Evolutionary conservation across 1,140 invertebrate species (phyloP), one percentile per base, ranked within the genome.

Genomic region (Ylistrum balloti): DNA sequence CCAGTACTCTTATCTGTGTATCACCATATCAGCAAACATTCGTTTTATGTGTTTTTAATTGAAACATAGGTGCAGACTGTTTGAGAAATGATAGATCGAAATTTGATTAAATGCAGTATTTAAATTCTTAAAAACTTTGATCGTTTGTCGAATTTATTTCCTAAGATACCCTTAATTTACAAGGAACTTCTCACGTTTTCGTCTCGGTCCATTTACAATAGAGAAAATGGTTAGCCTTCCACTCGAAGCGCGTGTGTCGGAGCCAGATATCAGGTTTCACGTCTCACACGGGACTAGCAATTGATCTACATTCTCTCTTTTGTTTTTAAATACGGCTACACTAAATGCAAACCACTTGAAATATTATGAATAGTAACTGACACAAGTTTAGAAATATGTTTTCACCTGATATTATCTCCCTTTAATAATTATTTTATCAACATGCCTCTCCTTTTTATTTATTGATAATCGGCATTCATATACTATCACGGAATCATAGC

Each of bases 21-120:
- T 74, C 56, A 74, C 56, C 56, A n/a, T 74, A 74, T 74, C 56
- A 74, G 56, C 56, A 74, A 74, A 74, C 56, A 74, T 74, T 74
- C 56, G 56, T 74, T 74, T 74, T 74, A 74, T 74, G 56, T 74
- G 56, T 74, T 74, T 74, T 74, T 74, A 74, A 74, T 74, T 74
- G 56, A 74, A 74, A 28, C 56, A 74, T 74, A 74, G 56, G 56
- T 74, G 22, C 56, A 74, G 22, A n/a, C 56, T 74, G 56, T 74
- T 74, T 74, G 56, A 74, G 56, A 74, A 74, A 74, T 74, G 56
- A 28, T 74, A 11, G 0, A 74, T 74, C 56, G 56, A 74, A 74
- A 74, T 28, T 74, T 74, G 56, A 74, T 74, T 28, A 74, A 74
- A 74, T 74, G 56, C 22, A 74, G 56, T 28, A 74, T 74, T 74